These are phyloP conservation scores for Urechis unicinctus DNA, from an alignment of 2,888 invertebrate species.

Conservation along the genomic window DNA sequence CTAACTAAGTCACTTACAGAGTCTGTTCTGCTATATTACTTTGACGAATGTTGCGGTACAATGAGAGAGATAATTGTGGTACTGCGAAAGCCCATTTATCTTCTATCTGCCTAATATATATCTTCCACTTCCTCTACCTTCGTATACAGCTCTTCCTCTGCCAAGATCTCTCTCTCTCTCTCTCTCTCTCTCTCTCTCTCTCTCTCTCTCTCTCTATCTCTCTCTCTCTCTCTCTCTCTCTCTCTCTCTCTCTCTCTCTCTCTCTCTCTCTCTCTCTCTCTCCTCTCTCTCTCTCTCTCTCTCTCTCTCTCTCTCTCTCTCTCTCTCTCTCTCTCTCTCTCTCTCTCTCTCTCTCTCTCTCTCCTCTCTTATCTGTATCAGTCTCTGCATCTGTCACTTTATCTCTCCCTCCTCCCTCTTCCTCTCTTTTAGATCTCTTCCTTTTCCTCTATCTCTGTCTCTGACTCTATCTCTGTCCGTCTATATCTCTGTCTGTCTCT, in stretches of 20 bases:
- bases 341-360: not conserved
- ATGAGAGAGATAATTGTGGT: no score
- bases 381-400: not conserved
- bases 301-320: not conserved
- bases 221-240: constrained; percentile 2
- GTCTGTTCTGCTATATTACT: no score
- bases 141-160: no score
- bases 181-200: constrained; percentile 4
- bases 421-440: not conserved
- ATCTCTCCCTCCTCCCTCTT: not conserved
- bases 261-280: constrained; percentile 1
- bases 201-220: no score
- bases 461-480: no score
- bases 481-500: no score
- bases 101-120: no score
- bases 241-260: not conserved
- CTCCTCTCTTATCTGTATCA: not conserved
- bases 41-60: no score
- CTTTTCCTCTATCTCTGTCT: not conserved
- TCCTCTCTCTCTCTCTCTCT: not conserved
- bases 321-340: not conserved
- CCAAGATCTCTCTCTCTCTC: no score
- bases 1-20: no score
- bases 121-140: no score
- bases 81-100: no score